Conservation (phyloP, 2,888 invertebrate species). For the Pyrrhia umbra region DNA sequence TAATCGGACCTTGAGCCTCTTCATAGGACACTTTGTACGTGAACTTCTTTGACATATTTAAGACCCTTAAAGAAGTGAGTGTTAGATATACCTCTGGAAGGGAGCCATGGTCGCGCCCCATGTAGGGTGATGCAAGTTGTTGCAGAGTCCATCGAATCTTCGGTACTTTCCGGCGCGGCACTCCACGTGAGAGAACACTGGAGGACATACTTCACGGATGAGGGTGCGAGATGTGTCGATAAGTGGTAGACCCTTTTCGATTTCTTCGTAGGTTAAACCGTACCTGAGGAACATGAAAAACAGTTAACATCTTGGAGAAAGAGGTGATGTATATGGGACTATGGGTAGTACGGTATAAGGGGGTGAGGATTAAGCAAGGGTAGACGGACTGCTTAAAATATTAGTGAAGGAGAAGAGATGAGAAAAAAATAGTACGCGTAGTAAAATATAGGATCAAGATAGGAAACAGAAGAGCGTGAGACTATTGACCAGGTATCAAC, state of each 20-base stretch:
- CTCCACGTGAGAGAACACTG: conserved; percentile 96
- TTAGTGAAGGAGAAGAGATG: no score
- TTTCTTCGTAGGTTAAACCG: conserved; percentile 95
- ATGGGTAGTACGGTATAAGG: no score
- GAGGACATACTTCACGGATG: conserved; percentile 96
- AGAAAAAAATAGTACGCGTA: no score
- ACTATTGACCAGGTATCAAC: no score
- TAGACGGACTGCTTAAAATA: no score
- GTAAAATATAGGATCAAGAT: no score
- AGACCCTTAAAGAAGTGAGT: background rate
- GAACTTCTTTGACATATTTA: background rate
- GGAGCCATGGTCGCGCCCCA: conserved; percentile 97
- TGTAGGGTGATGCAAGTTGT: conserved; percentile 96
- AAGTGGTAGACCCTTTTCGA: conserved; percentile 95
- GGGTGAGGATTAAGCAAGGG: no score
- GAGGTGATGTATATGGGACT: no score
- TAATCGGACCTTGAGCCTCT: background rate
- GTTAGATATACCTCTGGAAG: conserved; percentile 92
- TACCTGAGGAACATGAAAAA: conserved; percentile 89
- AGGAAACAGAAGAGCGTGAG: no score
- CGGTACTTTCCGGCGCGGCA: conserved; percentile 97
- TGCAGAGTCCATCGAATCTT: conserved; percentile 96
- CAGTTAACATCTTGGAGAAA: background rate
- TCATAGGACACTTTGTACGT: background rate
- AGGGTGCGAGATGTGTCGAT: conserved; percentile 97